phyloP scores from a whole-genome alignment of 2,113 vertebrate genomes.

The Phoxinus phoxinus region DNA sequence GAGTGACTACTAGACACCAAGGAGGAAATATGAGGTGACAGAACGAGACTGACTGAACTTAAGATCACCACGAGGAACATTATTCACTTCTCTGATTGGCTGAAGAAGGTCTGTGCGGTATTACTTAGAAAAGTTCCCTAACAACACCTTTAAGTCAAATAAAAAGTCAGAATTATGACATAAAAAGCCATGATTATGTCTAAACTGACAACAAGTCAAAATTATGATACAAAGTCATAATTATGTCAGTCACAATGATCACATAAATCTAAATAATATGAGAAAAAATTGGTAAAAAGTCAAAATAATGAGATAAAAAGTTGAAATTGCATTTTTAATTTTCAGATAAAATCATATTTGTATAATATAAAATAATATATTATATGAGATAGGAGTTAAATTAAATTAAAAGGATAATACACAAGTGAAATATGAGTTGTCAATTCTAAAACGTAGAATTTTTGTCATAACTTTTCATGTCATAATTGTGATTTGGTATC shows the following conservation, averaged over 20 bases:
- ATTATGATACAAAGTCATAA: not conserved
- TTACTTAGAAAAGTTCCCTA: not conserved
- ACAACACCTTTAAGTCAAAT: not conserved
- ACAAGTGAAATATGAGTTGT: too few relatives aligned
- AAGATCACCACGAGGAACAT: too few relatives aligned
- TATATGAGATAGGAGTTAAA: too few relatives aligned
- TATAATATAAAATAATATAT: too few relatives aligned
- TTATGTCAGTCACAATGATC: not conserved
- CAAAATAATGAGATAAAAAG: not conserved
- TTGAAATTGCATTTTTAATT: too few relatives aligned
- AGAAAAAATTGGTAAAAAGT: not conserved
- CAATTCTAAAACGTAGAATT: not conserved
- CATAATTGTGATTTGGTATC: not conserved
- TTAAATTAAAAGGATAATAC: too few relatives aligned
- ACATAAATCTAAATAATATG: too few relatives aligned
- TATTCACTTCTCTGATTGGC: too few relatives aligned
- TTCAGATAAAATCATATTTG: too few relatives aligned
- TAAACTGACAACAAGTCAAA: too few relatives aligned
- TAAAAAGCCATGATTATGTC: too few relatives aligned
- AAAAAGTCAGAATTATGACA: too few relatives aligned
- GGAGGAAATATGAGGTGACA: conserved; percentile 11
- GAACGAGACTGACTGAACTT: not conserved
- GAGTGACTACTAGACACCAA: not conserved
- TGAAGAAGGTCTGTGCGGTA: not conserved
- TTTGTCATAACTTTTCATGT: not conserved